These are phyloP conservation scores for Amphiprion clarkii DNA, from an alignment of 2,797 vertebrate species.

Conservation along the genomic window DNA sequence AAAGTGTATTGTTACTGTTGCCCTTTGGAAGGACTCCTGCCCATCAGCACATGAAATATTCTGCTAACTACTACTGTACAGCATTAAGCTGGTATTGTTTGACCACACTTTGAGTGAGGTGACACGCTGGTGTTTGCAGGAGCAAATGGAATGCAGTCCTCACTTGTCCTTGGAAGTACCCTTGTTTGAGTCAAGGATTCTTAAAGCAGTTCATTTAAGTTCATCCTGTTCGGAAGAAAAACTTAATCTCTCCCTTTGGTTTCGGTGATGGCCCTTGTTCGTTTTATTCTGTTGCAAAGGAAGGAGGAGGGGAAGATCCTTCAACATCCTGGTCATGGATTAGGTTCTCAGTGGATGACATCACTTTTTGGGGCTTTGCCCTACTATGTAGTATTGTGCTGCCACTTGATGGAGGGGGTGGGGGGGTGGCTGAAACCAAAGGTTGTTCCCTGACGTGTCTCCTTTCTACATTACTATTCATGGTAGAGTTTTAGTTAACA, in stretches of 20 bases:
- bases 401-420: conserved; percentile 37
- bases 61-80: conserved; percentile 15
- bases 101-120: conserved; percentile 24
- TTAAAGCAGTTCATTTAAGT: conserved; percentile 53
- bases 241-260: conserved; percentile 47
- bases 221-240: conserved; percentile 50
- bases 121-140: conserved; percentile 32
- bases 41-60: conserved; percentile 22
- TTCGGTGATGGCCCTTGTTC: conserved; percentile 43
- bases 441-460: no score
- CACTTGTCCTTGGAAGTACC: conserved; percentile 41
- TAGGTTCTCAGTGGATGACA: conserved; percentile 70
- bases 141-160: conserved; percentile 31
- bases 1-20: conserved; percentile 25
- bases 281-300: conserved; percentile 49
- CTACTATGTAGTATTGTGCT: conserved; percentile 60
- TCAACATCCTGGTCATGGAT: conserved; percentile 72
- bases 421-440: neutral
- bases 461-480: no score
- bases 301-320: conserved; percentile 50
- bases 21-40: conserved; percentile 18
- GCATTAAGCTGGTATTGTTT: conserved; percentile 45
- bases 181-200: conserved; percentile 38
- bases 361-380: conserved; percentile 70
- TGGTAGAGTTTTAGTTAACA: no score